Conservation (phyloP, 2,113 vertebrate species). For the Prionailurus viverrinus region DNA sequence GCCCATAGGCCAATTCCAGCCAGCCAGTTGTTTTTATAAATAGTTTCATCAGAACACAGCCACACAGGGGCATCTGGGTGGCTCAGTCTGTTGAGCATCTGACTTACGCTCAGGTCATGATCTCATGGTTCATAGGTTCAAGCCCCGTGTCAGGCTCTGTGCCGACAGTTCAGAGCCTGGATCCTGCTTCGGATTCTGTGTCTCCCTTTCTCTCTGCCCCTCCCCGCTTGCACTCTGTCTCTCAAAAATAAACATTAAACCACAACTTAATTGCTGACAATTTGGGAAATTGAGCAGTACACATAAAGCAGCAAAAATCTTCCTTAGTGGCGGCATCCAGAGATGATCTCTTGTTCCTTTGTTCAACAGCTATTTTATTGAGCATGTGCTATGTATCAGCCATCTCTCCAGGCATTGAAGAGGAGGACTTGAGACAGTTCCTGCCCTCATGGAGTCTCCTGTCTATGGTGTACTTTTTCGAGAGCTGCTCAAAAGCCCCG, state of each 20-base stretch:
- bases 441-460: not conserved
- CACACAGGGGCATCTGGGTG: not conserved
- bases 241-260: not conserved
- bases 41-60: constrained; percentile 46
- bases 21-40: not conserved
- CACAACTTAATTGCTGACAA: not conserved
- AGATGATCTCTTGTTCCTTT: not conserved
- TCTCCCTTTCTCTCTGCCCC: no score
- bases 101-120: no score
- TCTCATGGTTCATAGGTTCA: no score
- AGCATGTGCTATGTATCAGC: not conserved
- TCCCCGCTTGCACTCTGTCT: no score
- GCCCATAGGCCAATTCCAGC: not conserved
- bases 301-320: constrained; percentile 2
- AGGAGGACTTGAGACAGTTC: not conserved
- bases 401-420: not conserved
- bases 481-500: not conserved
- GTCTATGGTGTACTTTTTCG: not conserved
- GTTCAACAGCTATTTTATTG: not conserved
- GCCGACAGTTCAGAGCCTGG: no score
- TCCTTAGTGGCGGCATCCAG: not conserved
- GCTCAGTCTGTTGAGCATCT: no score
- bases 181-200: no score
- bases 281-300: not conserved
- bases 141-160: no score